These are phyloP conservation scores for Cygnus olor DNA, from an alignment of 2,797 vertebrate species.

Conservation along the genomic window DNA sequence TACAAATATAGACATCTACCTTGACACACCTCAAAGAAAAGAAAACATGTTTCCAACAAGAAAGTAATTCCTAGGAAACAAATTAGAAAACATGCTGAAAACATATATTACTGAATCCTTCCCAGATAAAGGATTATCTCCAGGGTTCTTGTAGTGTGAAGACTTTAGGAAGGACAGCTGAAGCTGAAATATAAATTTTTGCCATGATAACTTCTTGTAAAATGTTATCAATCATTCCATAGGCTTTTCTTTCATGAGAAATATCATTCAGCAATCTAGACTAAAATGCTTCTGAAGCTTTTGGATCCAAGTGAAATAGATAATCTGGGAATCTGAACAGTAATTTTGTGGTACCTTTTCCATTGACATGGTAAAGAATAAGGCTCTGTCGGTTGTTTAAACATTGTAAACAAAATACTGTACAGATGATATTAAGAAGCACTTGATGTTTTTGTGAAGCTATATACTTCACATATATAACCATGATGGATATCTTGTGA, in stretches of 20 bases:
- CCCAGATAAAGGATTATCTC: neutral
- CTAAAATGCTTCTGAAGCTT: neutral
- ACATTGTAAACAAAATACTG: constrained; percentile 17
- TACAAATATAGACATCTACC: neutral
- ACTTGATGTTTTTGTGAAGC: neutral
- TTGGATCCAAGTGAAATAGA: neutral
- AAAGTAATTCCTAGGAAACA: neutral
- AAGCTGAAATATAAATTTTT: neutral
- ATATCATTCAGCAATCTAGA: neutral
- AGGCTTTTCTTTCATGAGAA: neutral
- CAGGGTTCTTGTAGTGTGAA: neutral
- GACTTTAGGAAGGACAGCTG: neutral
- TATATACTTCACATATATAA: neutral
- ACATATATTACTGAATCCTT: neutral
- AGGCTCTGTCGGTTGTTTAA: neutral
- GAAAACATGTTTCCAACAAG: neutral
- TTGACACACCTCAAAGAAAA: neutral
- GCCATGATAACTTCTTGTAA: neutral
- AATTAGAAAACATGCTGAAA: neutral
- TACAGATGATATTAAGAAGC: neutral
- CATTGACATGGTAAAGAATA: neutral
- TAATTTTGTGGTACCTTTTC: neutral
- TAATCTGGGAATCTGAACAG: neutral
- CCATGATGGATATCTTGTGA: neutral
- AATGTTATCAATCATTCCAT: neutral